Percentiles rank a stretch among this genome's conserved stretches.
Conservation (phyloP, 1,140 invertebrate genomes). For the Magallana angulata region DNA sequence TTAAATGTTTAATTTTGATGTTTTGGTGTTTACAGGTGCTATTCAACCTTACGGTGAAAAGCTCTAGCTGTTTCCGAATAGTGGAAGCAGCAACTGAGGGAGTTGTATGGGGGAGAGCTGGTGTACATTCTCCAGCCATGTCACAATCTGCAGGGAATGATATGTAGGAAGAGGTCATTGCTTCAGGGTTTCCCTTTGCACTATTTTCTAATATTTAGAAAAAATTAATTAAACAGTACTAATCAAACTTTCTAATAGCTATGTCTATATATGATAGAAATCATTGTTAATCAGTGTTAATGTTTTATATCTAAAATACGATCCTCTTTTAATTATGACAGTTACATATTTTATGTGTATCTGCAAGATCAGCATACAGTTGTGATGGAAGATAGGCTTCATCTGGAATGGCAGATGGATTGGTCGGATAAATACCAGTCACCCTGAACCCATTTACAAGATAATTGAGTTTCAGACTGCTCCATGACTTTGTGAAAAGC, state of each 20-base stretch:
- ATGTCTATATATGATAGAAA: no score
- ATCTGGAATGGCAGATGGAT: neutral
- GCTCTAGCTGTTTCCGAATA: no score
- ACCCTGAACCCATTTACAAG: neutral
- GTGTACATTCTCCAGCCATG: neutral
- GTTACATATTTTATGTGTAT: neutral
- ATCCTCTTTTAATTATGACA: neutral
- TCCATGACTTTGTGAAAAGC: neutral
- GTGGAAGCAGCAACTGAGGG: no score
- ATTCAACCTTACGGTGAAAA: no score
- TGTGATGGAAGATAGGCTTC: neutral
- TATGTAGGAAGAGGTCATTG: neutral
- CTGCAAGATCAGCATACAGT: neutral
- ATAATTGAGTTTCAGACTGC: neutral
- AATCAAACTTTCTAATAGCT: no score
- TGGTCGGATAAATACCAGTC: neutral
- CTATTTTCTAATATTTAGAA: neutral
- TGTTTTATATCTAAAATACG: neutral
- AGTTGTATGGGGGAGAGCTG: no score
- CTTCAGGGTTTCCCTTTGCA: neutral
- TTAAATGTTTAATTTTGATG: no score
- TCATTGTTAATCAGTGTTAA: no score
- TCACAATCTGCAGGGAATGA: neutral
- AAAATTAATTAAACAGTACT: no score
- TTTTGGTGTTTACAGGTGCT: no score